These are phyloP conservation scores for Nanorana parkeri DNA, from an alignment of 2,113 vertebrate species.

Conservation along the genomic window DNA sequence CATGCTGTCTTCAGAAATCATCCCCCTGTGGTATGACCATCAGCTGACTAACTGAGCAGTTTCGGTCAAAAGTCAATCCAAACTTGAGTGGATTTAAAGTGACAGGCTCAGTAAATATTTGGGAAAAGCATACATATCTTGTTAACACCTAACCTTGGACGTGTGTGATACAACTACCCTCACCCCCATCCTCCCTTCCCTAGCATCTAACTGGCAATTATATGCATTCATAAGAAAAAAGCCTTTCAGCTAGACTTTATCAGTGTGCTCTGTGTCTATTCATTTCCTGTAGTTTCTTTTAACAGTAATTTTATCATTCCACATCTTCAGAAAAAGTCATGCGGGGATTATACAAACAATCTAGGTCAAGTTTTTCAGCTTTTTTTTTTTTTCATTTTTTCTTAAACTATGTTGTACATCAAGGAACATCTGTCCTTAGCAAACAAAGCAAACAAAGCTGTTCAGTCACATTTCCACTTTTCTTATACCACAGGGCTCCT, in stretches of 20 bases:
- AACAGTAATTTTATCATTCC: not conserved
- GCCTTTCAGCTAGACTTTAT: not conserved
- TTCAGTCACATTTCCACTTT: not conserved
- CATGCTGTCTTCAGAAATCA: constrained; percentile 35
- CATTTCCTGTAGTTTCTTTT: constrained; percentile 21
- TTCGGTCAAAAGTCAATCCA: not conserved
- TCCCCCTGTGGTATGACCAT: constrained; percentile 34
- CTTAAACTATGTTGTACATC: not conserved
- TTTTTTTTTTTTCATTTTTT: not conserved
- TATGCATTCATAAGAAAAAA: not conserved
- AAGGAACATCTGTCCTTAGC: not conserved
- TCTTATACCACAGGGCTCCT: not conserved
- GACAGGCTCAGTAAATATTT: not conserved
- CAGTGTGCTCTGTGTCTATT: not conserved
- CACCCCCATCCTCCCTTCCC: not conserved
- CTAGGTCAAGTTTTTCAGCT: not conserved
- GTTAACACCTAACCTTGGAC: not conserved
- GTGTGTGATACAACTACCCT: too few species aligned
- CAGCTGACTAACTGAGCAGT: constrained; percentile 32
- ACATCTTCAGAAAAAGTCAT: constrained; percentile 1
- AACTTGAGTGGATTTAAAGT: too few species aligned
- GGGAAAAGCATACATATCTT: not conserved
- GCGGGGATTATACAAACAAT: constrained; percentile 5
- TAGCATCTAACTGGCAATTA: not conserved
- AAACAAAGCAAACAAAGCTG: not conserved